Conservation (phyloP, 2,888 invertebrate genomes). For the Nephrotoma flavescens region DNA sequence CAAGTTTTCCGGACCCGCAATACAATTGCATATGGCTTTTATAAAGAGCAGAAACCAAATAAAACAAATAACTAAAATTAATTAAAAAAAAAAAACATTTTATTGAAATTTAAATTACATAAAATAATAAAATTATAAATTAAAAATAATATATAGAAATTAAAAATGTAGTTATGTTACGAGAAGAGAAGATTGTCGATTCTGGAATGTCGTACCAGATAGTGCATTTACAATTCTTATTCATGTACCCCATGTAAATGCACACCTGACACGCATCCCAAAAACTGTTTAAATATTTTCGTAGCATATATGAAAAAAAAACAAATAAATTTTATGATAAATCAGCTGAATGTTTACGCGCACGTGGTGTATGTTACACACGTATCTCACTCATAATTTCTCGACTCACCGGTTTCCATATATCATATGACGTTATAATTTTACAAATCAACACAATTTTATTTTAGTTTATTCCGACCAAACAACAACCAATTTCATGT, state of each 20-base stretch:
- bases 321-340: neutral
- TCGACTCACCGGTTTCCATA: neutral
- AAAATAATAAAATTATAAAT: neutral
- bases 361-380: neutral
- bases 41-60: neutral
- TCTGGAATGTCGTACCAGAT: slow-evolving; percentile 97
- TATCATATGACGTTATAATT: neutral
- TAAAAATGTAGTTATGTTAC: neutral
- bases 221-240: slow-evolving; percentile 93
- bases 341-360: neutral
- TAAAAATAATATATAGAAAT: neutral
- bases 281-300: slow-evolving; percentile 28
- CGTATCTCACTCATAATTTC: neutral
- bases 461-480: neutral
- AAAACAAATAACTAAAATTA: neutral
- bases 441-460: neutral
- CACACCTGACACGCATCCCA: slow-evolving; percentile 97
- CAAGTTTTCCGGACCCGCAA: too few relatives aligned
- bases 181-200: slow-evolving; percentile 34
- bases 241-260: slow-evolving; percentile 68
- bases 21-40: too few relatives aligned
- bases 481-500: neutral
- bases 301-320: neutral
- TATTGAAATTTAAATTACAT: neutral
- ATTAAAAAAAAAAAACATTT: neutral